Evolutionary conservation across 2,888 invertebrate species (phyloP), one percentile per base, ranked within the genome.

Genomic region (Liopterus haemorrhoidalis): DNA sequence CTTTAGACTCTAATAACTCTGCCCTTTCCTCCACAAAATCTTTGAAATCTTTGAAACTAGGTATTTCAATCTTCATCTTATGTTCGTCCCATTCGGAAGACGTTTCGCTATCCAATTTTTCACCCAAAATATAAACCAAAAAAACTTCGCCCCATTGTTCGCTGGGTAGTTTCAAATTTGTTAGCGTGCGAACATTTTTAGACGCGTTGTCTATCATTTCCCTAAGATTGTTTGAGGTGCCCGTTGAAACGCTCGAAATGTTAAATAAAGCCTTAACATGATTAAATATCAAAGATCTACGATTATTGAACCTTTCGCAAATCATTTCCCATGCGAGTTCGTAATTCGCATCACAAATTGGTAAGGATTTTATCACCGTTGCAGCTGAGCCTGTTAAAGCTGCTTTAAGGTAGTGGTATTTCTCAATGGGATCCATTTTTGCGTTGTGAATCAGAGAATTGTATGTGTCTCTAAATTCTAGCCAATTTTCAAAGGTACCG

Each of bases 281-380:
- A 15, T 14, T 20, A 24, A 42, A 24, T 9, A 44, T 48, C 9
- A 49, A 46, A 9, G 35, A 14, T 11, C 35, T 37, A 28, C 38
- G 32, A 20, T 49, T 45, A n/a, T 48, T 44, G 28, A 49, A 50
- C 12, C 38, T 33, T 5, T 31, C 31, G 41, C 43, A 39, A 19
- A 52, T 27, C 12, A 48, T 15, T 11, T 44, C 31, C 49, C 51
- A 51, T n/a, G 45, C 47, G n/a, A 42, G 39, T 6, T 28, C n/a
- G 24, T 50, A 52, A 32, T 52, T 57, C 6, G 28, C 43, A 2
- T 14, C 20, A 0, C 54, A 44, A 9, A 51, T 24, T 20, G 52
- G 48, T 11, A 57, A 50, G 6, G 48, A 49, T 24, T 50, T 41
- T 8, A 49, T 49, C 2, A 50, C 28, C 46, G 53, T 44, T 8